These are phyloP conservation scores for Latrodectus elegans DNA, from an alignment of 2,888 invertebrate species.

Conservation along the genomic window DNA sequence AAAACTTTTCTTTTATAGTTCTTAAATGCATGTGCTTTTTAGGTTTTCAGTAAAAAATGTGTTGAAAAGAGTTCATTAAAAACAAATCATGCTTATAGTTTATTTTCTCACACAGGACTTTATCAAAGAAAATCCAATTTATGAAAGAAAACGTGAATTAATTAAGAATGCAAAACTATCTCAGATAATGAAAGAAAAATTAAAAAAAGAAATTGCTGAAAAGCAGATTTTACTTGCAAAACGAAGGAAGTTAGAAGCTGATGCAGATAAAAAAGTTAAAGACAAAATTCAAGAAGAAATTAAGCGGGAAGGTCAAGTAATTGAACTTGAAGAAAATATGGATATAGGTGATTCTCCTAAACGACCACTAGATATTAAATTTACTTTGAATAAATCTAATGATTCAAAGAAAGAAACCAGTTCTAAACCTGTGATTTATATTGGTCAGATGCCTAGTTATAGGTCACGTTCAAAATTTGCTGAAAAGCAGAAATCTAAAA, in stretches of 20 bases:
- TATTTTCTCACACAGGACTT: constrained; percentile 15
- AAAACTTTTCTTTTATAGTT: too few species aligned
- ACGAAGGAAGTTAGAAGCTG: not conserved
- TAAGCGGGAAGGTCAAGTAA: not conserved
- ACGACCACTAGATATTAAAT: constrained; percentile 4
- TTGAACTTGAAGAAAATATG: constrained; percentile 1
- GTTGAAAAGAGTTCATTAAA: too few species aligned
- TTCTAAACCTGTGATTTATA: constrained; percentile 17
- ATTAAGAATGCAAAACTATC: not conserved
- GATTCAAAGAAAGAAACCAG: not conserved
- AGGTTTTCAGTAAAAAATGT: too few species aligned
- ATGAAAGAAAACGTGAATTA: constrained; percentile 23
- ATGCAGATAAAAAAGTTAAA: not conserved
- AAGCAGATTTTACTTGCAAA: not conserved
- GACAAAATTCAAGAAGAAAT: not conserved
- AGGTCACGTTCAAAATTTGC: constrained; percentile 8
- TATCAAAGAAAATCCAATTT: constrained; percentile 38
- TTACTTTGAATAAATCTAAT: constrained; percentile 6
- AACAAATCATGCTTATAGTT: too few species aligned
- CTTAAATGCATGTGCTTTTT: too few species aligned
- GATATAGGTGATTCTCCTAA: not conserved
- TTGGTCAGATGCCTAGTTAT: constrained; percentile 40
- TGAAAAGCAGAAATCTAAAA: not conserved
- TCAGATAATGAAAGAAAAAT: constrained; percentile 2
- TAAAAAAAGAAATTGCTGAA: constrained; percentile 8